phyloP scores from a whole-genome alignment of 2,113 vertebrate genomes.

The Herpailurus yagouaroundi region DNA sequence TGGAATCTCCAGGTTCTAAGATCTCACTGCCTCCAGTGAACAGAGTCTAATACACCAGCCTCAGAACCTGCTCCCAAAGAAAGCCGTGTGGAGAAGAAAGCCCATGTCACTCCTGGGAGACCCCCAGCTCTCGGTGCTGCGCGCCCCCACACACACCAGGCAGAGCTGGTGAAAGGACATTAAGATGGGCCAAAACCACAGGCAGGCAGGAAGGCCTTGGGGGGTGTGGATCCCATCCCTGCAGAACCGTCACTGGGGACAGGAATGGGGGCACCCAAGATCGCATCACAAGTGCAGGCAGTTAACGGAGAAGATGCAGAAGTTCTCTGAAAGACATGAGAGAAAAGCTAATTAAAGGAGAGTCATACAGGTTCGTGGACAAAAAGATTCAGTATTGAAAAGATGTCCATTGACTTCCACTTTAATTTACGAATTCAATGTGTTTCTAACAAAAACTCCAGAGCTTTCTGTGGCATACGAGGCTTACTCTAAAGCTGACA shows the following conservation, averaged over 20 bases:
- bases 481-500: no score
- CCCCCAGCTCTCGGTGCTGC: not conserved
- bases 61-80: not conserved
- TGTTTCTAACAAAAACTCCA: not conserved
- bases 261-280: not conserved
- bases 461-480: fast-evolving
- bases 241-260: not conserved
- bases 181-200: not conserved
- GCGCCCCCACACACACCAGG: not conserved
- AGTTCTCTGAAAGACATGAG: not conserved
- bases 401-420: not conserved
- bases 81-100: not conserved
- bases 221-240: not conserved
- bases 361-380: not conserved
- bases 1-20: not conserved
- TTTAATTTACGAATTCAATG: not conserved
- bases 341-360: no score
- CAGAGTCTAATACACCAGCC: not conserved
- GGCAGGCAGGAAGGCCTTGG: not conserved
- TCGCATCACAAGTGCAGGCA: fast-evolving
- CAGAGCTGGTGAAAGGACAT: not conserved
- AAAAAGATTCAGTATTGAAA: not conserved
- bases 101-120: no score
- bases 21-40: not conserved
- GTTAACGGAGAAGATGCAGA: not conserved